Percentiles rank a stretch among this genome's conserved stretches.
phyloP scores from a whole-genome alignment of 1,140 invertebrate species.

The Pogonus chalceus region DNA sequence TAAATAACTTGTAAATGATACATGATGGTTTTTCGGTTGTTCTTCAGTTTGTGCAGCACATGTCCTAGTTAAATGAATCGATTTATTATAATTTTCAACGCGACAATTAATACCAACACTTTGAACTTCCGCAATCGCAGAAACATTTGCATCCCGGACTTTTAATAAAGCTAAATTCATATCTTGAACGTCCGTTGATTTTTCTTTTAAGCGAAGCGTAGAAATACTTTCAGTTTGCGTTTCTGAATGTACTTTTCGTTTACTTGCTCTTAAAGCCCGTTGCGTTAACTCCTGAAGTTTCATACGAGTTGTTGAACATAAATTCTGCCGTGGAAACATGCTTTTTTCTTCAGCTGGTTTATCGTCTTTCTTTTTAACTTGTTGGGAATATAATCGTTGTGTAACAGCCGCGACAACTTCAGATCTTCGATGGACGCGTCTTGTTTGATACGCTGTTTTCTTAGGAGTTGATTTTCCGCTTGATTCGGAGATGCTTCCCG shows the following conservation, averaged over 20 bases:
- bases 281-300: constrained; percentile 44
- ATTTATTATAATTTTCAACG: constrained; percentile 28
- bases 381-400: constrained; percentile 50
- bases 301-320: constrained; percentile 44
- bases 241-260: constrained; percentile 42
- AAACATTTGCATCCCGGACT: constrained; percentile 27
- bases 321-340: constrained; percentile 39
- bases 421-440: constrained; percentile 31
- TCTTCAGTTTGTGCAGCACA: constrained; percentile 31
- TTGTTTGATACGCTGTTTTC: neutral
- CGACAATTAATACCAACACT: constrained; percentile 9
- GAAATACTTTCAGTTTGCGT: constrained; percentile 46
- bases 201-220: constrained; percentile 46
- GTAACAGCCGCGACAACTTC: constrained; percentile 61
- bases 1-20: constrained; percentile 23
- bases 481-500: neutral
- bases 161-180: constrained; percentile 33
- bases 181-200: constrained; percentile 42
- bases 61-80: constrained; percentile 31
- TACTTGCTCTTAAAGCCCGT: constrained; percentile 43
- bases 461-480: constrained; percentile 3
- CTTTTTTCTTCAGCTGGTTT: constrained; percentile 35
- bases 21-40: constrained; percentile 11
- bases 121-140: neutral
- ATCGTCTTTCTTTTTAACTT: constrained; percentile 46